phyloP scores from a whole-genome alignment of 2,888 invertebrate genomes.

The Apamea anceps region DNA sequence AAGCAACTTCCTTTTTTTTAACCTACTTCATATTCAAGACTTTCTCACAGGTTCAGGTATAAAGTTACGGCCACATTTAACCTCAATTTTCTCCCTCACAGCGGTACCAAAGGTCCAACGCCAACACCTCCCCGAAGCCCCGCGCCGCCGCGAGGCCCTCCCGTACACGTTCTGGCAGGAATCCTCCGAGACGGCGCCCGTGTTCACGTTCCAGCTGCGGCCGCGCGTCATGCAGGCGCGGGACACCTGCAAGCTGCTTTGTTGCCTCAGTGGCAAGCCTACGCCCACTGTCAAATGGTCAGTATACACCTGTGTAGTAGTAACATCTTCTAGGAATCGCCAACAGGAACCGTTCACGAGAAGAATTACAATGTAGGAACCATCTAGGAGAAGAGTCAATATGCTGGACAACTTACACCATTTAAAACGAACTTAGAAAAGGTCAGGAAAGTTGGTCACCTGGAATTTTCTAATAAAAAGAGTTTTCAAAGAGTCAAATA shows the following conservation, averaged over 20 bases:
- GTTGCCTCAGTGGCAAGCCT: conserved; percentile 98
- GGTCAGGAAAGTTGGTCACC: too few species aligned
- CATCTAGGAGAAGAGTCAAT: too few species aligned
- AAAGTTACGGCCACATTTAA: not conserved
- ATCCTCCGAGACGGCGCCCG: conserved; percentile 97
- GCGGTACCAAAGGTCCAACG: conserved; percentile 95
- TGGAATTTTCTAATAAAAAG: too few species aligned
- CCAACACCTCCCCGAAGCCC: conserved; percentile 93
- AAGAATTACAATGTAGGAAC: too few species aligned
- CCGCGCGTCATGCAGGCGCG: conserved; percentile 99
- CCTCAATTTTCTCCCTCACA: conserved; percentile 77
- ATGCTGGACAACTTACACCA: too few species aligned
- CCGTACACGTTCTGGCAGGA: conserved; percentile 98
- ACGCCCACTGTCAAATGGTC: conserved; percentile 97
- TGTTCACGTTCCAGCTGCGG: conserved; percentile 99
- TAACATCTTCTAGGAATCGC: too few species aligned
- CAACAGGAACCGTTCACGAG: too few species aligned
- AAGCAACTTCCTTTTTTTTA: too few species aligned
- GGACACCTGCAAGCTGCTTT: conserved; percentile 99
- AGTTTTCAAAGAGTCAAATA: too few species aligned
- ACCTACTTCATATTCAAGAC: not conserved
- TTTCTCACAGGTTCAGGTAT: not conserved
- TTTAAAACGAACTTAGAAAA: too few species aligned
- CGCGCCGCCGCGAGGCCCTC: conserved; percentile 94
- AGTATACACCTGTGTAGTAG: conserved; percentile 43